Base-by-base conservation (phyloP, 2,113 vertebrate genomes). In the Rhagologus leucostigma region DNA sequence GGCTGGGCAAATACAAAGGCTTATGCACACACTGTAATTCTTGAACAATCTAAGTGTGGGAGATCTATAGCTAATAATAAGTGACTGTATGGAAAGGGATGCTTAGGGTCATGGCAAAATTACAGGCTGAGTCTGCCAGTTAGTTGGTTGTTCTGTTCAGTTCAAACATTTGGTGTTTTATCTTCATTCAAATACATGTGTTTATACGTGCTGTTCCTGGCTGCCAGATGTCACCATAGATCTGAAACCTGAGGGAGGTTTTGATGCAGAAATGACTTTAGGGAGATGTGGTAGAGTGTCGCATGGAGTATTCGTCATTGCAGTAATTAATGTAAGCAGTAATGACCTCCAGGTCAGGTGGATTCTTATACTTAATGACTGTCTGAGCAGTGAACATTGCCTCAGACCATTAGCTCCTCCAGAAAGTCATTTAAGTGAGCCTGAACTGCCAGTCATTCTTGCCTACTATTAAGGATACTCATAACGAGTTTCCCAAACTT, bases 271-370 rank as follows among this genome's bases (percentile, higher is more conserved):
- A 78, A 79, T 83, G 6, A 30, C 82, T 91, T 85, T 24, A 78
- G 67, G 64, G 63, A 57, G 46, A 67, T 6, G 17, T 29, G 55
- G 35, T 75, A n/a, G 57, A 80, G 37, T 35, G 32, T 86, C 1
- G 0, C 60, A 39, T 20, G 37, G 35, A 86, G n/a, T 69, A 55
- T 87, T 91, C 0, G 0, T 91, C 89, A 87, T 20, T 84, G 71
- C 24, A 92, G 39, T 71, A 91, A 92, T 96, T 92, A 93, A 86
- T 1, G 4, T 62, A 88, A 93, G 69, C 64, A 92, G 69, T 71
- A 94, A 89, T 74, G 92, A 97, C 67, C 84, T 86, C 46, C 80
- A 77, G 81, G 89, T 93, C 84, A 87, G 56, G 57, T 82, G 50
- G 89, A 77, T 91, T 93, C 68, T 92, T 84, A 59, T 24, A 33